Evolutionary conservation across 1,140 invertebrate species (phyloP).

Genomic region (Cherax destructor): DNA sequence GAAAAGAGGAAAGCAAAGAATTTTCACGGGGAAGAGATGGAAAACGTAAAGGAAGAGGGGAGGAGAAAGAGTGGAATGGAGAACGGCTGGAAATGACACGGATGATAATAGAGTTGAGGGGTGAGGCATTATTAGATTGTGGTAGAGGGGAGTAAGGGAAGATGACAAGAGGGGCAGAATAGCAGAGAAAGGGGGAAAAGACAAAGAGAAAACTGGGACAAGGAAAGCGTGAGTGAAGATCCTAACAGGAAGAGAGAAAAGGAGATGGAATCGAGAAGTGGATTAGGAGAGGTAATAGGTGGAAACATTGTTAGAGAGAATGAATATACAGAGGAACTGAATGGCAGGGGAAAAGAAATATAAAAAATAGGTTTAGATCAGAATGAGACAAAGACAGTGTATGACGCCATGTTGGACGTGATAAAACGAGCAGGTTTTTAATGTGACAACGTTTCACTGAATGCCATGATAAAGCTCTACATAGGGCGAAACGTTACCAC

Average conservation of each 20-base stretch:
- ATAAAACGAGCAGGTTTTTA: too few relatives aligned
- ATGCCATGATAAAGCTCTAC: too few relatives aligned
- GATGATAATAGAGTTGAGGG: background rate
- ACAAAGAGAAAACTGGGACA: background rate
- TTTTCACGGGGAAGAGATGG: background rate
- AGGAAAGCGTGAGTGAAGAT: background rate
- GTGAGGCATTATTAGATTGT: background rate
- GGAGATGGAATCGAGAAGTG: background rate
- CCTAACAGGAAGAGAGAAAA: background rate
- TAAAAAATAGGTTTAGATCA: background rate
- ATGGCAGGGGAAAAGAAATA: too few relatives aligned
- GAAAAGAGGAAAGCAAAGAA: background rate
- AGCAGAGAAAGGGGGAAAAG: background rate
- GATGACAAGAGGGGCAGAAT: background rate
- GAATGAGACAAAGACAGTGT: background rate
- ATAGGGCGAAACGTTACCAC: too few relatives aligned
- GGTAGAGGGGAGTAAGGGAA: background rate
- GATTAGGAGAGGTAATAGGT: too few relatives aligned
- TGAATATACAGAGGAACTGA: background rate
- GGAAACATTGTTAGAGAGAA: background rate
- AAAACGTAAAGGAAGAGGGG: background rate
- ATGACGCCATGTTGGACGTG: too few relatives aligned
- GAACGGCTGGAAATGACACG: background rate
- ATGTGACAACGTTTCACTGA: too few relatives aligned
- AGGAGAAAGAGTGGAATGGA: background rate